These are phyloP conservation scores for Syngnathus acus DNA, from an alignment of 2,797 vertebrate genomes.

Conservation along the genomic window DNA sequence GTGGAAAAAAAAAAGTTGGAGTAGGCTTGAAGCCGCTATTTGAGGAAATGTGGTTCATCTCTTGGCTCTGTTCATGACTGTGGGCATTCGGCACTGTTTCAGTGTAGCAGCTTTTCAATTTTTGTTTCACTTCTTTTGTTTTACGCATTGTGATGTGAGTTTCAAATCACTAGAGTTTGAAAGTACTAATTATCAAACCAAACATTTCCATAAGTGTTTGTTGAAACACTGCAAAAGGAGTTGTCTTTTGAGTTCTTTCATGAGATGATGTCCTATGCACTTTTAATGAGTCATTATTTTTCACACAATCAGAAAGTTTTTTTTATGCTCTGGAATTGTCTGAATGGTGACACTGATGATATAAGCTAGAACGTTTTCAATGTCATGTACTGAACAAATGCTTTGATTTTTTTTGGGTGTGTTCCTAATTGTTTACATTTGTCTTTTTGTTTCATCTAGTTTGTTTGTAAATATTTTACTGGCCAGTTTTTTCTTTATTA, in stretches of 20 bases:
- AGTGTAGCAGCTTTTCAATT: slow-evolving; percentile 20
- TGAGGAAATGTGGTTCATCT: not conserved
- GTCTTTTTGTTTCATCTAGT: slow-evolving; percentile 16
- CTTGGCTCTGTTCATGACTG: not conserved
- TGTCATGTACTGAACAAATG: slow-evolving; percentile 31
- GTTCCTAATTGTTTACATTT: slow-evolving; percentile 22
- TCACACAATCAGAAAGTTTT: slow-evolving; percentile 33
- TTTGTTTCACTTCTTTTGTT: slow-evolving; percentile 7
- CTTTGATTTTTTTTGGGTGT: slow-evolving; percentile 21
- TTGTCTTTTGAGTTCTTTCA: slow-evolving; percentile 5
- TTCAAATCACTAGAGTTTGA: slow-evolving; percentile 23
- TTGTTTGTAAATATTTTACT: slow-evolving; percentile 12
- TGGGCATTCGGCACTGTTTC: slow-evolving; percentile 31
- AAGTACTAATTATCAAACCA: slow-evolving; percentile 15
- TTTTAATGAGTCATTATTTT: slow-evolving; percentile 26
- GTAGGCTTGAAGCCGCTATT: not conserved
- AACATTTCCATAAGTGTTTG: not conserved
- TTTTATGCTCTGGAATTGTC: slow-evolving; percentile 27
- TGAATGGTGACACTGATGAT: slow-evolving; percentile 41
- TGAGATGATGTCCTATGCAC: slow-evolving; percentile 14
- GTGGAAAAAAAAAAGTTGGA: not conserved
- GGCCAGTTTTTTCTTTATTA: slow-evolving; percentile 32
- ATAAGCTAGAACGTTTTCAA: slow-evolving; percentile 61
- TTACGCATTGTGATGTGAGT: slow-evolving; percentile 16
- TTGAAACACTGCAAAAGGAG: slow-evolving; percentile 11